Evolutionary conservation across 2,888 invertebrate genomes (phyloP).

Genomic region (Aphidoletes aphidimyza): DNA sequence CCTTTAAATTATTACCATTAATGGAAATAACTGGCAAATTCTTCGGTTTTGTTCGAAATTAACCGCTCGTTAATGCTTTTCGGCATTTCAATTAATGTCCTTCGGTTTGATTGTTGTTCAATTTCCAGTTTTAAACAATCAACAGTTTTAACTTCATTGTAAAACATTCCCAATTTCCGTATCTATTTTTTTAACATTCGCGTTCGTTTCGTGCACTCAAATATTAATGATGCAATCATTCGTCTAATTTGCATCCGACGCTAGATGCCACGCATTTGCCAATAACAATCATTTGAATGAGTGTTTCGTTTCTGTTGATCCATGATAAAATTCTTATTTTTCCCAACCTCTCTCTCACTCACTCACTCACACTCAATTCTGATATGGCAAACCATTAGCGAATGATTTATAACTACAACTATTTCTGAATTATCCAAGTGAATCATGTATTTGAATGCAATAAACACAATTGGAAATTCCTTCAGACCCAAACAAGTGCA

Average conservation of each 20-base stretch:
- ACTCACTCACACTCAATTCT: neutral
- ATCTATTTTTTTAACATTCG: neutral
- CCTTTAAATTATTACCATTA: no score
- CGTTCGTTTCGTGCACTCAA: neutral
- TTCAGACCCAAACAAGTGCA: neutral
- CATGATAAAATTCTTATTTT: neutral
- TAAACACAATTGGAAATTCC: neutral
- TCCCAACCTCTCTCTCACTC: neutral
- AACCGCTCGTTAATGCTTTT: no score
- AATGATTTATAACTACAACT: neutral
- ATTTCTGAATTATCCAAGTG: neutral
- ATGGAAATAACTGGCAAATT: no score
- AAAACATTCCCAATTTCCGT: neutral
- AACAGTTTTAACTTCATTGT: no score
- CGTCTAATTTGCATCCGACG: neutral
- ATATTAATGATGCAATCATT: neutral
- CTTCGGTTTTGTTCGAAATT: no score
- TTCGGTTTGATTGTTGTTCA: no score
- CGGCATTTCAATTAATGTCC: no score
- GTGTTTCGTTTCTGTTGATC: neutral
- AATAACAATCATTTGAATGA: neutral
- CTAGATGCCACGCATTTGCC: neutral
- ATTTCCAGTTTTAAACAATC: no score
- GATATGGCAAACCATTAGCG: neutral
- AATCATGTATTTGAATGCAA: neutral